Conservation (phyloP, 2,113 vertebrate genomes). For the Arizona elegans region DNA sequence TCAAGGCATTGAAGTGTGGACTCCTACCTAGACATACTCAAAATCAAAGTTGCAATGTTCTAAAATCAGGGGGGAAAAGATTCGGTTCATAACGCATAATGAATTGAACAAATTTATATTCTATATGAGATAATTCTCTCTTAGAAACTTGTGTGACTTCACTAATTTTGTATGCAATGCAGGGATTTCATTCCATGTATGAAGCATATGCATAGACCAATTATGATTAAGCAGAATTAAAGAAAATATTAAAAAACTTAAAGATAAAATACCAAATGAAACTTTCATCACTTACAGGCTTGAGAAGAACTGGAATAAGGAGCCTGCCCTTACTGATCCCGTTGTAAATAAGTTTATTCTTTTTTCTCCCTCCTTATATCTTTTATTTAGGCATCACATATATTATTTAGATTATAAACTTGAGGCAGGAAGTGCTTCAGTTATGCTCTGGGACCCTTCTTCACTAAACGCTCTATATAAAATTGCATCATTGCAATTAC, state of each 20-base stretch:
- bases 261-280: background rate
- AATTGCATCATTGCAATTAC: background rate
- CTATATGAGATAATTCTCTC: background rate
- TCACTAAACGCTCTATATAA: background rate
- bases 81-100: background rate
- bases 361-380: background rate
- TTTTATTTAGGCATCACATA: background rate
- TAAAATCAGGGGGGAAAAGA: background rate
- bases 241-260: background rate
- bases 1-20: background rate
- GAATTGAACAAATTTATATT: background rate
- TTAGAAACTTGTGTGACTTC: background rate
- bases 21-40: background rate
- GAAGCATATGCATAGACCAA: background rate
- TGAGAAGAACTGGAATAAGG: background rate
- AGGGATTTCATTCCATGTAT: background rate
- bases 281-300: background rate
- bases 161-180: background rate
- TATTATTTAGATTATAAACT: background rate
- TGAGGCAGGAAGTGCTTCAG: background rate
- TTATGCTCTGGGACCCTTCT: background rate
- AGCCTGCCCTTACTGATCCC: background rate
- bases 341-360: background rate
- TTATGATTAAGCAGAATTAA: background rate
- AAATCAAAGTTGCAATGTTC: background rate